Base-by-base conservation (phyloP, 2,797 vertebrate species). In the Tragelaphus oryx region DNA sequence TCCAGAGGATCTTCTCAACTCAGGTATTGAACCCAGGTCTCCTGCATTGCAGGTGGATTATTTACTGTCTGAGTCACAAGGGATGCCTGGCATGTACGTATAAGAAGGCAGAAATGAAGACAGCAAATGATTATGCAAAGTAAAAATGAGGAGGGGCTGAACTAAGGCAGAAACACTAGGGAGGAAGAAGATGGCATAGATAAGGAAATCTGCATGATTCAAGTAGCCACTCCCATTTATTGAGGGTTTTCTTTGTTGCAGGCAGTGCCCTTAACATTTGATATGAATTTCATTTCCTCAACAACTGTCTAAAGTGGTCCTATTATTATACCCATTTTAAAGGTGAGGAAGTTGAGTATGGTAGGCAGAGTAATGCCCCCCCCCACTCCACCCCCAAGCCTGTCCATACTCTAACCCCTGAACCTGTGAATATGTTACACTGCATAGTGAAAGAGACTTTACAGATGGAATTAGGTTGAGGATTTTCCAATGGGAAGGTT, bases 351-450 rank as follows among this genome's bases (percentile, higher is more conserved):
- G 30, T 60, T 55, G 50, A 60, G 4, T 17, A 12, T 82, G 30
- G 52, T 44, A 65, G 22, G 14, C 57, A 87, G 80, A 90, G 28
- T 52, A 71, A 28, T 18, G 41, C 5, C 2, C 16, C 8, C 1
- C 1, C 8, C n/a, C 2, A 0, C 8, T 4, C 17, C 8, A 17
- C 0, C 4, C 62, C 9, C 11, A n/a, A n/a, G 17, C 8, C 17
- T 89, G 33, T 50, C 44, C 33, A 74, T 1, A 60, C 3, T 44
- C 50, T 65, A 55, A 78, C 44, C 26, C 24, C 16, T 30, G 48
- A 80, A n/a, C 26, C 33, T 86, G 48, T 88, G 60, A 85, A 13
- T 86, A 16, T 86, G 33, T 79, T 79, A 55, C 7, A 79, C 78
- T 94, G 80, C 52, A 48, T 5, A 80, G 78, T 46, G 79, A 84